Percentiles rank a stretch among this genome's conserved stretches.
These are phyloP conservation scores for Hemicordylus capensis DNA, from an alignment of 2,113 vertebrate species.

Conservation along the genomic window DNA sequence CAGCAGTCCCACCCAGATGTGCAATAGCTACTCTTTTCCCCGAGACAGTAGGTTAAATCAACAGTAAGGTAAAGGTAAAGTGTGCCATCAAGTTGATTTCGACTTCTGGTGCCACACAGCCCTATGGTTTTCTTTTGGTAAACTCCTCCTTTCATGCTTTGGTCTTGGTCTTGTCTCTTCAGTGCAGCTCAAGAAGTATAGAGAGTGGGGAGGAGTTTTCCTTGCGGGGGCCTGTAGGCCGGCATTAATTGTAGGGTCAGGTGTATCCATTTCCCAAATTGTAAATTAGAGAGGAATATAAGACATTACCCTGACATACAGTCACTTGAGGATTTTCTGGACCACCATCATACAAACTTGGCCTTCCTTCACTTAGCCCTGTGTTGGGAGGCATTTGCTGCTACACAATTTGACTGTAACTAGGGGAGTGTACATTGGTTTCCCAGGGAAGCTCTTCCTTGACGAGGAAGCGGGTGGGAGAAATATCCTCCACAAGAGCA, in stretches of 20 bases:
- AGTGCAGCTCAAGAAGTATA: background rate
- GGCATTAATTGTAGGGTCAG: background rate
- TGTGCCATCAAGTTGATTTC: no score
- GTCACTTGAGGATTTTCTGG: background rate
- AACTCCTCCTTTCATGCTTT: no score
- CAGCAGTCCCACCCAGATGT: no score
- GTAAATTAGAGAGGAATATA: background rate
- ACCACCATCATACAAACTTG: background rate
- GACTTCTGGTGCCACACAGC: no score
- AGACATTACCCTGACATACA: background rate
- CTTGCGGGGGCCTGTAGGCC: no score
- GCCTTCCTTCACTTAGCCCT: background rate
- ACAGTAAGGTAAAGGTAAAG: no score
- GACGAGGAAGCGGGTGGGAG: background rate
- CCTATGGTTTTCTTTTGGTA: background rate
- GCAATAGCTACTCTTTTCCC: background rate
- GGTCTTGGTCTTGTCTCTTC: no score
- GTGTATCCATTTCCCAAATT: background rate
- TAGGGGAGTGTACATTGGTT: background rate
- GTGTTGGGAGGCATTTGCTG: background rate
- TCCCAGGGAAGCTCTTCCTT: slow-evolving; percentile 32
- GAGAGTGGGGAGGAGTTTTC: no score
- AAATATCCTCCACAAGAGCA: background rate
- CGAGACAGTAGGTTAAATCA: no score
- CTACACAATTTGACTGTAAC: background rate